Conservation (phyloP, 2,113 vertebrate genomes). For the Ailuropoda melanoleuca region DNA sequence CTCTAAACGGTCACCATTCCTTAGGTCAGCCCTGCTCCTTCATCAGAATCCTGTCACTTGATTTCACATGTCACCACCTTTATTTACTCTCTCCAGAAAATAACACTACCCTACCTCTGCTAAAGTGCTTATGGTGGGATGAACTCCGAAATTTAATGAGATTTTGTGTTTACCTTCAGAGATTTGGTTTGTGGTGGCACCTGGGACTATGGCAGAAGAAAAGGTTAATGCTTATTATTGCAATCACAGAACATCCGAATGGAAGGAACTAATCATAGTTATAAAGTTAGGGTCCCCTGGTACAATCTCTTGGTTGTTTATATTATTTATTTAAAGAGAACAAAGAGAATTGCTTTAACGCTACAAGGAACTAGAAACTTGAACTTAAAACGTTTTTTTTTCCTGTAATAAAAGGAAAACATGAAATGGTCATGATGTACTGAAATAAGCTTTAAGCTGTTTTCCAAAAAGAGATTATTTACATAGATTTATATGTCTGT, state of each 20-base stretch:
- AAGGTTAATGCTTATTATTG: not conserved
- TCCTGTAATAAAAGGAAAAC: too few relatives aligned
- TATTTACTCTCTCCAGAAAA: not conserved
- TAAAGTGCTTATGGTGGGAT: not conserved
- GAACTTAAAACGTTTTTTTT: not conserved
- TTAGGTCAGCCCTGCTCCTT: not conserved
- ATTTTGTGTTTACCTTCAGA: not conserved
- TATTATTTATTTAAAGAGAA: slow-evolving; percentile 29
- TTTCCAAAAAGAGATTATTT: not conserved
- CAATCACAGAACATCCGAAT: not conserved
- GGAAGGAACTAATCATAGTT: not conserved
- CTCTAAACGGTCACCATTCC: not conserved
- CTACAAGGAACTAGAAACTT: not conserved
- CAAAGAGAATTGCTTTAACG: not conserved
- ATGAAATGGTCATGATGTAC: not conserved
- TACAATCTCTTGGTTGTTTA: not conserved
- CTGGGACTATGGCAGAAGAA: not conserved
- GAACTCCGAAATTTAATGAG: not conserved
- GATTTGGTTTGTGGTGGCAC: not conserved
- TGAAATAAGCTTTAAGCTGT: not conserved
- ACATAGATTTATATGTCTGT: not conserved
- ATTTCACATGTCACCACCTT: not conserved
- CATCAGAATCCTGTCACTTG: not conserved
- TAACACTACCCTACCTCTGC: not conserved
- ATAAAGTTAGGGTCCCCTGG: not conserved